phyloP scores from a whole-genome alignment of 1,140 invertebrate species.

The Drosophila rhopaloa region DNA sequence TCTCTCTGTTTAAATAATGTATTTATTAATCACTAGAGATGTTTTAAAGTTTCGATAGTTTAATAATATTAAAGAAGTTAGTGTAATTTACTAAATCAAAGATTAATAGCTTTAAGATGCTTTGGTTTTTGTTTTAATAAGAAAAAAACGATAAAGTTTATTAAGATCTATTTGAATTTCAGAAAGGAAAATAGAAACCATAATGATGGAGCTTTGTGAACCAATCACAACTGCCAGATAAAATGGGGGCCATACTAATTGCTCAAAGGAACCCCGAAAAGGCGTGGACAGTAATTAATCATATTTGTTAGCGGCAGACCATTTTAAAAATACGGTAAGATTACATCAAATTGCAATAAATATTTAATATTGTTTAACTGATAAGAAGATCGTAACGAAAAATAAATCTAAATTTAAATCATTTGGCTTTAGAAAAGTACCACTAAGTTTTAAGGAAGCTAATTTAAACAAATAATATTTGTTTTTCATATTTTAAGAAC shows the following conservation, averaged over 20 bases:
- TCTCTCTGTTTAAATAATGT: too few species aligned
- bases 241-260: slow-evolving; percentile 23
- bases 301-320: slow-evolving; percentile 13
- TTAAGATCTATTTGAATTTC: background rate
- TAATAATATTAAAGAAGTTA: too few species aligned
- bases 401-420: too few species aligned
- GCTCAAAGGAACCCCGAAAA: slow-evolving; percentile 22
- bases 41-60: too few species aligned
- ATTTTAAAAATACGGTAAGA: slow-evolving; percentile 8
- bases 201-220: slow-evolving; percentile 12
- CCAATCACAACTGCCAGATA: slow-evolving; percentile 21
- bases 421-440: too few species aligned
- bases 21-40: too few species aligned
- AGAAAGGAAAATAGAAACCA: slow-evolving; percentile 13
- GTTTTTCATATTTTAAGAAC: slow-evolving; percentile 18
- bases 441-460: too few species aligned
- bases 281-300: slow-evolving; percentile 4
- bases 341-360: background rate
- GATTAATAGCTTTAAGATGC: too few species aligned
- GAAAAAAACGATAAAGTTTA: too few species aligned
- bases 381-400: background rate
- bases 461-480: background rate
- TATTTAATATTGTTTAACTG: background rate
- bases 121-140: too few species aligned
- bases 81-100: too few species aligned